Evolutionary conservation across 2,113 vertebrate genomes (phyloP).

Genomic region (Gracilinanus agilis): DNA sequence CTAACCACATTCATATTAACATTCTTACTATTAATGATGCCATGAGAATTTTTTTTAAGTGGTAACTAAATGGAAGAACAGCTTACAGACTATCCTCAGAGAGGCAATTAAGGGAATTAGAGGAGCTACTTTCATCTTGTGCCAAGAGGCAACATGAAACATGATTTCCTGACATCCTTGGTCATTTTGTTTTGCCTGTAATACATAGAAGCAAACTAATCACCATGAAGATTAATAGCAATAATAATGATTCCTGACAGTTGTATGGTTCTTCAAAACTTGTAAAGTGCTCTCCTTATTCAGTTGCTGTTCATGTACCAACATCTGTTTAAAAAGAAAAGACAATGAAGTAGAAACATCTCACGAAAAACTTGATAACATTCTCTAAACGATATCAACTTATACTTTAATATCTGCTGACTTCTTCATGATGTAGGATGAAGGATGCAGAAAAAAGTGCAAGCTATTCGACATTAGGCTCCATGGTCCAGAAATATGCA

Average conservation of each 20-base stretch:
- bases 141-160: neutral
- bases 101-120: neutral
- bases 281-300: neutral
- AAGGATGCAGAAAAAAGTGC: neutral
- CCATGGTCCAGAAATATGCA: neutral
- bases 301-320: neutral
- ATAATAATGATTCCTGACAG: neutral
- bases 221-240: neutral
- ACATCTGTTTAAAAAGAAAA: neutral
- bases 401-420: neutral
- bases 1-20: neutral
- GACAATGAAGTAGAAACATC: neutral
- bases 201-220: neutral
- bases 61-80: neutral
- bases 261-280: neutral
- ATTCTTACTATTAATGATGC: neutral
- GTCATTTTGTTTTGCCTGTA: neutral
- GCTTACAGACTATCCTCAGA: neutral
- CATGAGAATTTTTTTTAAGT: neutral
- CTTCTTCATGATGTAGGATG: neutral
- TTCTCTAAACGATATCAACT: neutral
- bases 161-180: neutral
- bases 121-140: neutral
- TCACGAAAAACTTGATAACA: neutral
- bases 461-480: neutral